Percentiles rank a stretch among this genome's conserved stretches.
Evolutionary conservation across 2,113 vertebrate genomes (phyloP).

Genomic region (Leucosticte australis): DNA sequence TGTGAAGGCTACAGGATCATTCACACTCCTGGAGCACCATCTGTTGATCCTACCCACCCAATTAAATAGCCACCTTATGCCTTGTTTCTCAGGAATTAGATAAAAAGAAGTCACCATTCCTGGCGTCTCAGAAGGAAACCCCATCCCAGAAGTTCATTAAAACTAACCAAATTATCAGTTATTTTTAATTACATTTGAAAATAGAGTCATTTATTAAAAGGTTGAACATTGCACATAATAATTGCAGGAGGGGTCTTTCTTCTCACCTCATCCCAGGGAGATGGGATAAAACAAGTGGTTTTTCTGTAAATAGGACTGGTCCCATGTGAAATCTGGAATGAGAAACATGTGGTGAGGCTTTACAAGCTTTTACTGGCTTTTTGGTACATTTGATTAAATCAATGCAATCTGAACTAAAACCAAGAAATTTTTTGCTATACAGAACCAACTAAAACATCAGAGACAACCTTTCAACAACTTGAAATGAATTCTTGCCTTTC

Average conservation of each 20-base stretch:
- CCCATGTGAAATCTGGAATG: neutral
- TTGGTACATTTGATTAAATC: neutral
- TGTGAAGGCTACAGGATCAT: neutral
- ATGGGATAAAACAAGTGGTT: neutral
- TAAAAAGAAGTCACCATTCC: neutral
- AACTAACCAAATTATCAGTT: neutral
- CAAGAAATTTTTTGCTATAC: neutral
- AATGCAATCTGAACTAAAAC: neutral
- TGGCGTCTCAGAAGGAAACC: neutral
- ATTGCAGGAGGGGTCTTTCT: neutral
- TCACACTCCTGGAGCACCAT: neutral
- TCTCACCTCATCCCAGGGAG: neutral
- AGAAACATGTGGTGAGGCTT: neutral
- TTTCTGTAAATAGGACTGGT: neutral
- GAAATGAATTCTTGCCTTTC: neutral
- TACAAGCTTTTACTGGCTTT: neutral
- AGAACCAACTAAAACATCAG: neutral
- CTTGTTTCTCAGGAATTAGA: neutral
- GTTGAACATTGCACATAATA: neutral
- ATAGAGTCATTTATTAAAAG: neutral
- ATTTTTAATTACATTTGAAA: neutral
- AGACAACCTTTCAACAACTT: neutral
- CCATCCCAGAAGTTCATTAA: neutral
- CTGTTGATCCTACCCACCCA: neutral
- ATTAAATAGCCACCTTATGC: fast-evolving